These are phyloP conservation scores for Laticauda laticaudata DNA, from an alignment of 2,113 vertebrate genomes.

Conservation along the genomic window DNA sequence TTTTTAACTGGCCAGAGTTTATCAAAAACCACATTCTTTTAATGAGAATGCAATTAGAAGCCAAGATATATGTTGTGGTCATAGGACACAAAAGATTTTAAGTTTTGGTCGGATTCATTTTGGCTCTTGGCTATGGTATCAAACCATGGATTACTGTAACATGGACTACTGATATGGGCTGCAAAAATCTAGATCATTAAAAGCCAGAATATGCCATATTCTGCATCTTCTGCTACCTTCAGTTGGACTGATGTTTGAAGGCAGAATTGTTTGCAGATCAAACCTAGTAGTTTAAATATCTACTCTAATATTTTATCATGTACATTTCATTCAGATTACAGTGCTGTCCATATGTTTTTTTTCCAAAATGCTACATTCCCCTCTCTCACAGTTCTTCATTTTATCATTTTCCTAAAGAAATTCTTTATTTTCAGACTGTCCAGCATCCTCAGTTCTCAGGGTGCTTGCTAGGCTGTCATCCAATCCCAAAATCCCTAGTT, in stretches of 20 bases:
- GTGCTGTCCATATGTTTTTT: not conserved
- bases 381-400: not conserved
- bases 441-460: not conserved
- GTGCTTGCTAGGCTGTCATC: not conserved
- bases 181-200: not conserved
- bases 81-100: too few relatives aligned
- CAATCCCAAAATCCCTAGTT: not conserved
- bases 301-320: not conserved
- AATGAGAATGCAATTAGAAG: not conserved
- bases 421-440: not conserved
- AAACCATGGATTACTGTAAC: not conserved
- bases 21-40: too few relatives aligned
- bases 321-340: not conserved
- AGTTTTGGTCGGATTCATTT: not conserved
- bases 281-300: not conserved
- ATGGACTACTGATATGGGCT: not conserved
- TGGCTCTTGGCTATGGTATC: not conserved
- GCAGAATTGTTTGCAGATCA: not conserved
- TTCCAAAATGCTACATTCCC: not conserved
- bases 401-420: not conserved
- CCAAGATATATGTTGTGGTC: not conserved
- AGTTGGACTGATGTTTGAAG: not conserved
- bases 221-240: not conserved
- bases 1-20: not conserved
- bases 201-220: not conserved